Base-by-base conservation (phyloP, 2,113 vertebrate species). In the Phalacrocorax brasilianus region DNA sequence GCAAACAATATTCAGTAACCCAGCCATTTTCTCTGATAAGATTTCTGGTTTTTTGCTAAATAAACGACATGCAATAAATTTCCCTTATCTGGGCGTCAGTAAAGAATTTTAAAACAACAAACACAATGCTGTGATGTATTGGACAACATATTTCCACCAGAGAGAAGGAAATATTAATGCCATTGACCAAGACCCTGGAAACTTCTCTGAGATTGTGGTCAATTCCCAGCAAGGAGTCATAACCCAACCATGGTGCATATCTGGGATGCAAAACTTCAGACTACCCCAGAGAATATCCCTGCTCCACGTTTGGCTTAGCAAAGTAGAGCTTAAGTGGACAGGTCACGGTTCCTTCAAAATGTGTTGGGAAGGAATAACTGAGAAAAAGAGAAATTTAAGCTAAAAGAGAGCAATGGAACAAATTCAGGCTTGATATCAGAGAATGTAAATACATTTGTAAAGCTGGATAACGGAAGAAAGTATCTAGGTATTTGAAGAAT, bases 71-170 rank as follows among this genome's bases (percentile, higher is more conserved):
- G 55, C 47, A 66, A 83, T 95, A 95, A 95, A 96, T 95, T 91
- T 92, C 50, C 27, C 63, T 92, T 97, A 93, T 96, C 96, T 95
- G 45, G 55, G 28, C 49, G 83, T 95, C 94, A 86, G 55, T 32
- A 74, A 95, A 84, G 72, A 91, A 95, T 86, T 86, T 84, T 44
- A 89, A 92, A 93, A 84, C 65, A 97, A 93, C 52, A 93, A 92
- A 84, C 59, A 95, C 68, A 76, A 71, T 50, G 26, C 9, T 72
- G n/a, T 78, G 52, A 89, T 87, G 66, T 91, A 83, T 50, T 86
- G n/a, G 55, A 73, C 24, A 91, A 89, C 68, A 80, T 92, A 55
- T 93, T 94, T 91, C 50, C 23, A 67, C 26, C 26, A 86, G 72
- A 77, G 9, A 76, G 47, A 83, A 82, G 52, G 53, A 93, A 88